phyloP scores from a whole-genome alignment of 2,888 invertebrate species.

The Nemapogon koenigi region DNA sequence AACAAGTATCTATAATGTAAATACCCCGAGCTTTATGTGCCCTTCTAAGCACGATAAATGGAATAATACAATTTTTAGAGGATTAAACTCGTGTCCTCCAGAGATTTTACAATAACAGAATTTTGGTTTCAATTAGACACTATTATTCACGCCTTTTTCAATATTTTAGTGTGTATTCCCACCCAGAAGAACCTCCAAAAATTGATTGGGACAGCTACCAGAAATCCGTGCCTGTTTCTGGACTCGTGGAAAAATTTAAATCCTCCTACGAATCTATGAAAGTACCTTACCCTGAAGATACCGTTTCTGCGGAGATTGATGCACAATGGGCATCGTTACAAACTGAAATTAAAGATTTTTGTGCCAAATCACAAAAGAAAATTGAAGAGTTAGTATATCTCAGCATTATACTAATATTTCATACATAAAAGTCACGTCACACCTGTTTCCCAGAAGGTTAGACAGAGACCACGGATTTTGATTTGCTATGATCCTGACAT shows the following conservation, averaged over 20 bases:
- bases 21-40: too few relatives aligned
- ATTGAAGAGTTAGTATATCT: slow-evolving; percentile 28
- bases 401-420: neutral
- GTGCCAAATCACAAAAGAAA: slow-evolving; percentile 26
- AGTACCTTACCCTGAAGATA: slow-evolving; percentile 40
- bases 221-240: slow-evolving; percentile 30
- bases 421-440: too few relatives aligned
- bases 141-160: too few relatives aligned
- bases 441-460: too few relatives aligned
- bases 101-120: neutral
- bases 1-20: too few relatives aligned
- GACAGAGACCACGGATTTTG: too few relatives aligned
- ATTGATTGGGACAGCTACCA: slow-evolving; percentile 45
- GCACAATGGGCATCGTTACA: slow-evolving; percentile 37
- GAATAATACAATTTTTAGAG: too few relatives aligned
- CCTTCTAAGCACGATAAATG: too few relatives aligned
- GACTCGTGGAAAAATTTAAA: slow-evolving; percentile 40
- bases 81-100: too few relatives aligned
- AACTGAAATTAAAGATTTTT: slow-evolving; percentile 30
- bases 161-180: slow-evolving; percentile 28
- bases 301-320: slow-evolving; percentile 29
- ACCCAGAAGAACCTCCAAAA: slow-evolving; percentile 36
- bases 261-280: slow-evolving; percentile 27
- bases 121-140: neutral
- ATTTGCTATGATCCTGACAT: too few relatives aligned